Evolutionary conservation across 2,113 vertebrate genomes (phyloP).

Genomic region (Phyllostomus hastatus): DNA sequence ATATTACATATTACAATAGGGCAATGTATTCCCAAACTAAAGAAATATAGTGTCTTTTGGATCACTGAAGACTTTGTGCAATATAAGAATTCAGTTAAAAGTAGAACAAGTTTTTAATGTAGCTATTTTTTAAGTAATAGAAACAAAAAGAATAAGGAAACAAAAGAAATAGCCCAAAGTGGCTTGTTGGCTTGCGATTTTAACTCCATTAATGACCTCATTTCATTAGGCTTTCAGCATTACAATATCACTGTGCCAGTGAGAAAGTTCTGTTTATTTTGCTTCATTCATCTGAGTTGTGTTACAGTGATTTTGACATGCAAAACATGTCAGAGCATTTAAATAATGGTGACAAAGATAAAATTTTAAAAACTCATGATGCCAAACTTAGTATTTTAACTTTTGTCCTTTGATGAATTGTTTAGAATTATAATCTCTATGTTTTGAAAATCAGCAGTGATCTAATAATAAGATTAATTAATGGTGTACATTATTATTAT

Average conservation of each 20-base stretch:
- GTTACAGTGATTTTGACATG: conserved; percentile 53
- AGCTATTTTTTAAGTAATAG: neutral
- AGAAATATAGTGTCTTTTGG: neutral
- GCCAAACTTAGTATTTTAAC: conserved; percentile 36
- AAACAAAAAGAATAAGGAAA: neutral
- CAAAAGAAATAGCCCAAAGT: conserved; percentile 35
- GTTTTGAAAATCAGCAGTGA: conserved; percentile 37
- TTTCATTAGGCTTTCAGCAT: conserved; percentile 48
- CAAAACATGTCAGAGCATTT: conserved; percentile 14
- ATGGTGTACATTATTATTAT: conserved; percentile 25
- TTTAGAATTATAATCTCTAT: conserved; percentile 15
- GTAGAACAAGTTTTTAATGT: conserved; percentile 50
- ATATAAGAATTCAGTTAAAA: neutral
- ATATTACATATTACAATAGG: too few species aligned
- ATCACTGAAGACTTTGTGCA: neutral
- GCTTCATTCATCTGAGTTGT: conserved; percentile 65
- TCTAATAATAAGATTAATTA: conserved; percentile 45
- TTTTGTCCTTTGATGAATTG: conserved; percentile 45
- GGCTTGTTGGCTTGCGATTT: conserved; percentile 56
- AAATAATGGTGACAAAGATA: neutral
- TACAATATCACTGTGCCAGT: conserved; percentile 50
- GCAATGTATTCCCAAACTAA: neutral
- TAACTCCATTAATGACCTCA: conserved; percentile 56
- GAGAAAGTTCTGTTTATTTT: conserved; percentile 59
- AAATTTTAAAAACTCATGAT: conserved; percentile 33